Base-by-base conservation (phyloP, 2,797 vertebrate species). In the Valencia hispanica region DNA sequence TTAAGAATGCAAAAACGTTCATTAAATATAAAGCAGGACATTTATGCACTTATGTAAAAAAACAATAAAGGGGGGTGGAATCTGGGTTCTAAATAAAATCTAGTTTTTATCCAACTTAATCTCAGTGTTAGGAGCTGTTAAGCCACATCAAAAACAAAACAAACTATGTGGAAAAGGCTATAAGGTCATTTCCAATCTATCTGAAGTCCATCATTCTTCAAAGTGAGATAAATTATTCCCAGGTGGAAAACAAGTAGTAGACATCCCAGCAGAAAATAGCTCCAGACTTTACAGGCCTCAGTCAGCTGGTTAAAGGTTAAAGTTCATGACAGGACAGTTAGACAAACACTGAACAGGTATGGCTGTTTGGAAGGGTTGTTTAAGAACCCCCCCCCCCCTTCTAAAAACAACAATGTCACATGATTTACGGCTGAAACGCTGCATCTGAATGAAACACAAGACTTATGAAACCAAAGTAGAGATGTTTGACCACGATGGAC, bases 221-320 rank as follows among this genome's bases (percentile, higher is more conserved):
- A 9, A 10, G 6, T n/a, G n/a, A 63, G 32, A 36, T 1, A 36
- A 3, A 11, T 65, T 22, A 25, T 65, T 25, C 34, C 30, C 34
- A 65, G 25, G 10, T 39, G 61, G 61, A 65, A 65, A 39, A 22
- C 34, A 5, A 63, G 59, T 8, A 5, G 34, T 4, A 25, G 17
- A 36, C 20, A 25, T 65, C 18, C 34, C 18, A 65, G 32, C 34
- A 39, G 1, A 39, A 10, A 2, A 53, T 3, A 20, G 32, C 32
- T 11, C 0, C 32, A 65, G 61, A 65, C 61, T 36, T 11, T 10
- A 30, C 63, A 41, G 34, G 34, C 61, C 12, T 41, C 10, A 34
- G 59, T 63, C 36, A 39, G 61, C 61, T 25, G 63, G 63, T 66
- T 41, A 66, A 66, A 25, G 34, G 20, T 66, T 6, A 65, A 65